A percentile compares a stretch with the other conserved stretches of the same genome.
Conservation (phyloP, 2,888 invertebrate species). For the Aelia acuminata region DNA sequence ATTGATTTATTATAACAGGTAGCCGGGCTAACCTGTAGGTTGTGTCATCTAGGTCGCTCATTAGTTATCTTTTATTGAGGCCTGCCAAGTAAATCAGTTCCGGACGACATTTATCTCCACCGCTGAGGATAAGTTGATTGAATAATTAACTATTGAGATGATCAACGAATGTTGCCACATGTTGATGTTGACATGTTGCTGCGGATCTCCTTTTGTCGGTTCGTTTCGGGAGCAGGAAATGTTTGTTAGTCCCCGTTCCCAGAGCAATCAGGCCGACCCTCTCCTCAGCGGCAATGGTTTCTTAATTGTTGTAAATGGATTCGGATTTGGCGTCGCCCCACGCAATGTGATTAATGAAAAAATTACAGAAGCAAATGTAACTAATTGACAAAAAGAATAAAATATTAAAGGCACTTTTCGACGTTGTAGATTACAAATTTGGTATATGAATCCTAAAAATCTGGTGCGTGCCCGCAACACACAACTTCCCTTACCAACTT, state of each 20-base stretch:
- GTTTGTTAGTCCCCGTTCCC: conserved; percentile 12
- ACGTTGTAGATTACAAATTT: too few relatives aligned
- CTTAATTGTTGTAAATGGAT: conserved; percentile 4
- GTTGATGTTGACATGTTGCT: conserved; percentile 3
- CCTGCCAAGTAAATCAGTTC: neutral
- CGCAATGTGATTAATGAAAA: too few relatives aligned
- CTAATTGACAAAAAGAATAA: too few relatives aligned
- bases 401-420: too few relatives aligned
- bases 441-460: too few relatives aligned
- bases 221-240: conserved; percentile 15
- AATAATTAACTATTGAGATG: neutral
- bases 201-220: conserved; percentile 40
- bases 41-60: neutral
- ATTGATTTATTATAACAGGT: conserved; percentile 1
- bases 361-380: too few relatives aligned
- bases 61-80: neutral
- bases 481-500: too few relatives aligned
- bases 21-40: neutral
- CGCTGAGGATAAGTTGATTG: neutral
- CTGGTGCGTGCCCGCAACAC: too few relatives aligned
- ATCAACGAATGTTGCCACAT: neutral
- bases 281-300: neutral
- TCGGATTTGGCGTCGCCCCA: too few relatives aligned
- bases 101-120: conserved; percentile 1
- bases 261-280: neutral